Base-by-base conservation (phyloP, 2,113 vertebrate species). In the Serilophus lunatus region DNA sequence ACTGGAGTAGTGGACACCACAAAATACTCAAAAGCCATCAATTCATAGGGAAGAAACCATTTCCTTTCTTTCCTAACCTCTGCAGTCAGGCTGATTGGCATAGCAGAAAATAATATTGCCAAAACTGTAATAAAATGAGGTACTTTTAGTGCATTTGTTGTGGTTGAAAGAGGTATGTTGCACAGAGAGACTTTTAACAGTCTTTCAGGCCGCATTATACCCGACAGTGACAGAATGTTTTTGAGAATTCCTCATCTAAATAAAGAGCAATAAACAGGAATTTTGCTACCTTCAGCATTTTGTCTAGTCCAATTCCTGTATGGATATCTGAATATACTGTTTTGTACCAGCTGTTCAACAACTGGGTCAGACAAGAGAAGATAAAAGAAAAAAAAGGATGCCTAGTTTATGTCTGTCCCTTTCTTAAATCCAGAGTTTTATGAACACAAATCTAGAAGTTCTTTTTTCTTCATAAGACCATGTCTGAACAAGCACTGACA, bases 401-500 rank as follows among this genome's bases (percentile, higher is more conserved):
- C 23, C 56, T 92, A 74, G 71, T 78, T 94, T 89, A 89, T 36
- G 74, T 69, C 78, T 90, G 45, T 29, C 42, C 42, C 22, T 91
- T 93, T 88, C 92, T 92, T 91, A 91, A 90, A 59, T 88, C 80
- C 60, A 72, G 90, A 95, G 68, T 82, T 96, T 92, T 89, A 76
- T 68, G 56, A 97, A 93, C 81, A 17, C 72, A 85, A 86, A 95
- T 87, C 88, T 87, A 91, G 53, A 97, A 92, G 85, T 92, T 84
- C 91, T 79, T 92, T 91, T 92, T 82, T 92, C 75, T 90, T 88
- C 53, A 0, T 60, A 92, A 94, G 26, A 90, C n/a, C 85, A 29
- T 6, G 84, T 91, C 93, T 95, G 92, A 95, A 90, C 82, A 94
- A 79, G 82, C 84, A 82, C 61, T 94, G 91, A 95, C 95, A 97